These are phyloP conservation scores for Papilio polyxenes DNA, from an alignment of 1,140 invertebrate species.

Conservation along the genomic window DNA sequence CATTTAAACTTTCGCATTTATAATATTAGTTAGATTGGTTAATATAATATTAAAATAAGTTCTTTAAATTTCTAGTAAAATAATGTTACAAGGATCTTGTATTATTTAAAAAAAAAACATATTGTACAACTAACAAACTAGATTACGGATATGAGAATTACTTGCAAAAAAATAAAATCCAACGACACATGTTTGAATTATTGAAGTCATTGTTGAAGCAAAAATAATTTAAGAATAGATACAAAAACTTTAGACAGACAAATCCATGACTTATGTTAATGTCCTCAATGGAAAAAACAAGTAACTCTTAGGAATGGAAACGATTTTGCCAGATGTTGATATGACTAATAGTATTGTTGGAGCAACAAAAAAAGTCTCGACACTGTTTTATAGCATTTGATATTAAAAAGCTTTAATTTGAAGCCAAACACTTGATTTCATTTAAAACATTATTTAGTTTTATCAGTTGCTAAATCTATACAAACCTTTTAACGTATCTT, in stretches of 20 bases:
- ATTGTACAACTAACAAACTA: not conserved
- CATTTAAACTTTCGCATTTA: too few relatives aligned
- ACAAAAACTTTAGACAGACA: constrained; percentile 29
- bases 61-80: not conserved
- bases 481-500: constrained; percentile 89
- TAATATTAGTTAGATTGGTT: too few relatives aligned
- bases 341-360: constrained; percentile 35
- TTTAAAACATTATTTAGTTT: constrained; percentile 34
- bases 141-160: constrained; percentile 24
- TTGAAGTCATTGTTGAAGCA: constrained; percentile 30
- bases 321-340: constrained; percentile 38
- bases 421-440: not conserved
- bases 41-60: too few relatives aligned
- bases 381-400: constrained; percentile 14
- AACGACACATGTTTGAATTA: constrained; percentile 33
- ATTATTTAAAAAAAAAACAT: not conserved
- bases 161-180: constrained; percentile 25
- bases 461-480: constrained; percentile 33
- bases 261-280: constrained; percentile 38
- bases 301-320: constrained; percentile 32
- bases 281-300: constrained; percentile 30
- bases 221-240: constrained; percentile 24
- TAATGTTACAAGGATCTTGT: not conserved
- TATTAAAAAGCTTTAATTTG: constrained; percentile 8
- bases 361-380: constrained; percentile 24